Evolutionary conservation across 2,113 vertebrate species (phyloP), one percentile per base, ranked within the genome.

Genomic region (Gambusia holbrooki): DNA sequence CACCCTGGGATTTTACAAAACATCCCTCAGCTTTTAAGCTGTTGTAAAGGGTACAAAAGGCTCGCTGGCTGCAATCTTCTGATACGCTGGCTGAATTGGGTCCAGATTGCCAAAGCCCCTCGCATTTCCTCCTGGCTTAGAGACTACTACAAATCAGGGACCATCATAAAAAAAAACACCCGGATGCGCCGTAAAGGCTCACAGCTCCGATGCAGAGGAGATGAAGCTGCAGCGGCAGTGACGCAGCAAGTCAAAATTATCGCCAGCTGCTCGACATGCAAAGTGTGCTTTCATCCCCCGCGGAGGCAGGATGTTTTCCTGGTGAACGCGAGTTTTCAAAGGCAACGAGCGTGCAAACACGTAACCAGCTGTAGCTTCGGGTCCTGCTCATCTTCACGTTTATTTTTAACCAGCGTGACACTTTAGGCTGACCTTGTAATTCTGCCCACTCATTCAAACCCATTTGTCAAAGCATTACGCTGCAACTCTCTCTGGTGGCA

Each of bases 61-160:
- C 27, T 69, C 37, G 1, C 19, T 45, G 37, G 25, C 76, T 69
- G 45, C 28, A 77, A 13, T 6, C 28, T 69, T 35, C 69, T 22
- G 42, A 76, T 73, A 7, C 32, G 3, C 70, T 32, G 85, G 67
- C 81, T 76, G 37, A 29, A 58, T 64, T 17, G 54, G 66, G 62
- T 81, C 69, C 29, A 3, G 71, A 67, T 58, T 64, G 61, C 30
- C 64, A 90, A 92, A 91, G 82, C 84, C 87, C 69, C 66, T 27
- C 71, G 73, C 83, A 89, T 86, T 88, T 93, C 92, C 92, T 92
- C 84, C 89, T 88, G 78, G 85, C 78, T 90, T 92, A 84, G 79
- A 67, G 60, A 17, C 62, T 69, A 73, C 75, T 84, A 81, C 87
- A 69, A 74, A 35, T 45, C 63, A 54, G 30, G 62, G 62, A 51